phyloP scores from a whole-genome alignment of 1,140 invertebrate genomes.

The Leptinotarsa undecemlineata region DNA sequence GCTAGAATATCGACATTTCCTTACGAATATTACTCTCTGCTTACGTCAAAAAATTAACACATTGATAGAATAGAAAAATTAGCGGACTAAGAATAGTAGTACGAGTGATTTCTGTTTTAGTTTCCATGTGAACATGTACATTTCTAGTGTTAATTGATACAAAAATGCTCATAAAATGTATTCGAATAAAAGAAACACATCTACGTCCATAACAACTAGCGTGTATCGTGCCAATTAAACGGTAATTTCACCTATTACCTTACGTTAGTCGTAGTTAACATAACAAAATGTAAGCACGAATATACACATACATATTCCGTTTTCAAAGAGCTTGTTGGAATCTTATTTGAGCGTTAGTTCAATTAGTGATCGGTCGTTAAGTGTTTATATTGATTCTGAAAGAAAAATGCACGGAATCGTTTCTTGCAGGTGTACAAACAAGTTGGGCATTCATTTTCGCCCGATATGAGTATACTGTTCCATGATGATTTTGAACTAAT shows the following conservation, averaged over 20 bases:
- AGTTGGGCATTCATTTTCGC: not conserved
- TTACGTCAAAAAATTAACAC: no score
- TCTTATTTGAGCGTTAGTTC: slow-evolving; percentile 5
- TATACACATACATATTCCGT: slow-evolving; percentile 1
- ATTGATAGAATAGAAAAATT: no score
- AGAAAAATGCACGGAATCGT: slow-evolving; percentile 3
- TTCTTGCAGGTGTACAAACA: slow-evolving; percentile 19
- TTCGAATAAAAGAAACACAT: not conserved
- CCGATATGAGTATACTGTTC: not conserved
- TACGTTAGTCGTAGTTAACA: not conserved
- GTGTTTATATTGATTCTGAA: slow-evolving; percentile 8
- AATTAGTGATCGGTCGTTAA: slow-evolving; percentile 17
- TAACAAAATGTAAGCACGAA: not conserved
- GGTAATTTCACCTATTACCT: not conserved
- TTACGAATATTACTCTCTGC: no score
- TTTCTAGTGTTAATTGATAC: not conserved
- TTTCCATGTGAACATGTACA: no score
- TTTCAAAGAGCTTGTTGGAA: slow-evolving; percentile 13
- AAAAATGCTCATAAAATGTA: not conserved
- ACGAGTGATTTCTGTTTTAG: no score
- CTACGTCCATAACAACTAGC: no score
- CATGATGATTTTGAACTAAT: not conserved
- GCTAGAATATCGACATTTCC: no score
- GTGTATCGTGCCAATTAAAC: not conserved
- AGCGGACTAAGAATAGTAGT: no score